phyloP scores from a whole-genome alignment of 1,140 invertebrate species.

The Drosophila albomicans region DNA sequence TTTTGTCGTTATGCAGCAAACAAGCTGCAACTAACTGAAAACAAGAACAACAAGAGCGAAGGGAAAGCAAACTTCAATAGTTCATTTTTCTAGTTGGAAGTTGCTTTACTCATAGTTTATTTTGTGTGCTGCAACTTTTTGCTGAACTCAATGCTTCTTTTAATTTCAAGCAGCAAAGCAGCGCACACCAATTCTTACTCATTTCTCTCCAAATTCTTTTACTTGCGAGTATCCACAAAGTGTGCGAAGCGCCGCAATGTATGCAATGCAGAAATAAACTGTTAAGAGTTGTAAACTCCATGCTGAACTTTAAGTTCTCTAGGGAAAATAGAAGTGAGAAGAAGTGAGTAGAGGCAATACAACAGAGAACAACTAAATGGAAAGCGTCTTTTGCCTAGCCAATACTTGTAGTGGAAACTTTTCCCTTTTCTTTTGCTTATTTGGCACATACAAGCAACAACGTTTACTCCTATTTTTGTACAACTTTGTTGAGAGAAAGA shows the following conservation, averaged over 20 bases:
- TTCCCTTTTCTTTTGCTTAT: constrained; percentile 25
- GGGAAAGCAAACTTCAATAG: constrained; percentile 28
- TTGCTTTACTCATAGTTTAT: constrained; percentile 7
- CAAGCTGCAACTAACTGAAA: constrained; percentile 29
- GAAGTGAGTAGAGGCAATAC: not conserved
- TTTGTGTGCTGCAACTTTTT: constrained; percentile 11
- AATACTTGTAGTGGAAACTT: constrained; percentile 35
- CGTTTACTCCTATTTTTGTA: constrained; percentile 27
- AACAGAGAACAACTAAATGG: constrained; percentile 22
- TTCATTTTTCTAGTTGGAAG: constrained; percentile 37
- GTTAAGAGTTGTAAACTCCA: constrained; percentile 44
- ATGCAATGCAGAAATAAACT: constrained; percentile 43
- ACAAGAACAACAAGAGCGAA: constrained; percentile 4
- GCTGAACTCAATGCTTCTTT: constrained; percentile 45
- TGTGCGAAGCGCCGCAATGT: constrained; percentile 52
- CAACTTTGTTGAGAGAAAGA: constrained; percentile 7
- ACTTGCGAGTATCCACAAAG: constrained; percentile 43
- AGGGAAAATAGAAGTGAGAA: constrained; percentile 1
- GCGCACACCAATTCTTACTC: constrained; percentile 8
- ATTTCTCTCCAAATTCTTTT: constrained; percentile 33
- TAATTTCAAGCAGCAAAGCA: constrained; percentile 42
- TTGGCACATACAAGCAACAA: constrained; percentile 16
- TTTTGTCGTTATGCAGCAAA: constrained; percentile 43
- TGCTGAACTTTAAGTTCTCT: constrained; percentile 21
- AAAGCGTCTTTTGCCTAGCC: constrained; percentile 18